phyloP scores from a whole-genome alignment of 2,888 invertebrate species.

The Ophioninae sp. region DNA sequence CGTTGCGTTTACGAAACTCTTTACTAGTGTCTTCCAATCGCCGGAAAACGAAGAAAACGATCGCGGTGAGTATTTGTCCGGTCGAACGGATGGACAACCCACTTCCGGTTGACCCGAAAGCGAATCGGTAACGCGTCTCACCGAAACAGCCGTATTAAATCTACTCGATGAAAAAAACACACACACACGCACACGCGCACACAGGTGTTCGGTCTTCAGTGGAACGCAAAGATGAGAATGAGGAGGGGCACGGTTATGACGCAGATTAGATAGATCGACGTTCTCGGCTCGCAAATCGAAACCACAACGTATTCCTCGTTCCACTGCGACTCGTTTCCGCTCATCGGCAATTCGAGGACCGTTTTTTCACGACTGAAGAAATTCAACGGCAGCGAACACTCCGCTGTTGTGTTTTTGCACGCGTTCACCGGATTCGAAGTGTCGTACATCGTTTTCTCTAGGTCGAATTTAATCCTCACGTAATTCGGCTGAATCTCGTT shows the following conservation, averaged over 20 bases:
- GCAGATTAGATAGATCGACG: slow-evolving; percentile 86
- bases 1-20: not conserved
- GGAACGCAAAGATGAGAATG: slow-evolving; percentile 88
- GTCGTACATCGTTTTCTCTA: slow-evolving; percentile 88
- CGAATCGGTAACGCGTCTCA: not conserved
- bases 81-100: not conserved
- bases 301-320: slow-evolving; percentile 89
- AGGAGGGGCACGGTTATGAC: slow-evolving; percentile 88
- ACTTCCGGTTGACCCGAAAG: not conserved
- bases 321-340: slow-evolving; percentile 86
- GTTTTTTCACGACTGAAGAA: slow-evolving; percentile 88
- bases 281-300: slow-evolving; percentile 89
- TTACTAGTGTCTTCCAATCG: not conserved
- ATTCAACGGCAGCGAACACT: slow-evolving; percentile 85
- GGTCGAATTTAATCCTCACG: slow-evolving; percentile 86
- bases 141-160: not conserved
- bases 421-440: slow-evolving; percentile 84
- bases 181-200: no score
- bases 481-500: slow-evolving; percentile 89
- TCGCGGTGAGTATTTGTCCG: no score
- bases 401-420: slow-evolving; percentile 85
- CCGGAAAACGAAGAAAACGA: no score
- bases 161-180: not conserved
- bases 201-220: slow-evolving; percentile 79
- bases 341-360: slow-evolving; percentile 86